phyloP scores from a whole-genome alignment of 2,113 vertebrate species.

The Oreotragus oreotragus region DNA sequence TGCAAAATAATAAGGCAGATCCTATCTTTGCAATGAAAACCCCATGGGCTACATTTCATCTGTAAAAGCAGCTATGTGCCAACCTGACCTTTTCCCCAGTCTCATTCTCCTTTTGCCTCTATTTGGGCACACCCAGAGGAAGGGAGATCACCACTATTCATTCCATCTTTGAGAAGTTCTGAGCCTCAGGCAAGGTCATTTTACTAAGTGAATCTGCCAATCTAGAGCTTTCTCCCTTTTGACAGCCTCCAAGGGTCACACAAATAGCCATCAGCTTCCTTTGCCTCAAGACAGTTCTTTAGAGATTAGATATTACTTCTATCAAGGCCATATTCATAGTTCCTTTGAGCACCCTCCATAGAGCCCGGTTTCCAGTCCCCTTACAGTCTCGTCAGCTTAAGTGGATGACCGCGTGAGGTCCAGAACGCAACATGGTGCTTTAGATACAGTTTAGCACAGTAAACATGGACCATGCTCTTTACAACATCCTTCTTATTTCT shows the following conservation, averaged over 20 bases:
- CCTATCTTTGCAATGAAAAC: conserved; percentile 4
- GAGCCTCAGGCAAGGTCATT: not conserved
- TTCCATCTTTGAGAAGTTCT: not conserved
- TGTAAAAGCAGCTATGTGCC: not conserved
- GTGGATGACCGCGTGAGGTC: not conserved
- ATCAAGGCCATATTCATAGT: not conserved
- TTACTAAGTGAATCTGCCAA: not conserved
- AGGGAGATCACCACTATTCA: not conserved
- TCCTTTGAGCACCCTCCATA: not conserved
- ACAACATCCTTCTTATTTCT: not conserved
- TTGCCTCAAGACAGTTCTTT: not conserved
- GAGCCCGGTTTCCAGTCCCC: not conserved
- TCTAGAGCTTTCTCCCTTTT: not conserved
- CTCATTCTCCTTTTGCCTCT: not conserved
- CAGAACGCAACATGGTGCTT: not conserved
- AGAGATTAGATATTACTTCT: not conserved
- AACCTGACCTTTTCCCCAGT: not conserved
- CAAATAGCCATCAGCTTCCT: not conserved
- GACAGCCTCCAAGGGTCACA: not conserved
- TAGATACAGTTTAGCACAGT: not conserved
- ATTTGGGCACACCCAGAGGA: not conserved
- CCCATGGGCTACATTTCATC: not conserved
- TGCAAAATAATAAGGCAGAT: conserved; percentile 30
- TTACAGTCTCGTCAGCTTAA: not conserved
- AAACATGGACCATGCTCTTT: not conserved